Base-by-base conservation (phyloP, 2,888 invertebrate species). In the Scaptomyza polygonia region DNA sequence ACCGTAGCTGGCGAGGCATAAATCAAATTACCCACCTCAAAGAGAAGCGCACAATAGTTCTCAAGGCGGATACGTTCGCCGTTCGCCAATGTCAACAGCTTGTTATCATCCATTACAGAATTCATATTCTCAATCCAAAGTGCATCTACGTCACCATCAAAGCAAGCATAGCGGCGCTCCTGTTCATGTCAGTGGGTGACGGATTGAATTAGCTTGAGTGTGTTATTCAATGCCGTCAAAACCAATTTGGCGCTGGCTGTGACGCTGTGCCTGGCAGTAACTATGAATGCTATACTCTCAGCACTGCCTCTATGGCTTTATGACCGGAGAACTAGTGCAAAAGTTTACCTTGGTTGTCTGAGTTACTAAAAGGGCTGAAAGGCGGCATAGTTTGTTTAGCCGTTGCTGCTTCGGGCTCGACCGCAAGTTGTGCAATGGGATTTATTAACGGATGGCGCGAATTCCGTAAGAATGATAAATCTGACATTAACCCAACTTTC, bases 41-140 rank as follows among this genome's bases (percentile, higher is more conserved):
- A 98, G 47, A 98, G 92, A 65, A 98, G 92, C 29, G 96, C 94
- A 91, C 96, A 96, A 91, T 97, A 95, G 65, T 95, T 94, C 86
- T 96, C 95, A 62, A 97, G 92, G 66, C 96, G 93, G 70, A 97
- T 97, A 68, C 97, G 93, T 92, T 98, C 96, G 58, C 97, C 97
- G 90, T 98, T 98, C 5, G 97, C 97, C 63, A 98, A 92, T 0
- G 98, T 98, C 57, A 98, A 92, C 42, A 98, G 92, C 88, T 95
- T 96, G 90, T 98, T 98, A 91, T 98, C 98, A 89, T 98, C 98
- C 98, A 98, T 98, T 2, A 98, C 97, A 0, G 97, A 97, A 92
- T 98, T 98, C 97, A 98, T 98, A 92, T 98, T 98, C 92, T 98
- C 98, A 73, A 98, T 97, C 98, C 98, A 98, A 40, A 97, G 93